Evolutionary conservation across 2,888 invertebrate genomes (phyloP), one percentile per base, ranked within the genome.

Genomic region (Halictus ligatus): DNA sequence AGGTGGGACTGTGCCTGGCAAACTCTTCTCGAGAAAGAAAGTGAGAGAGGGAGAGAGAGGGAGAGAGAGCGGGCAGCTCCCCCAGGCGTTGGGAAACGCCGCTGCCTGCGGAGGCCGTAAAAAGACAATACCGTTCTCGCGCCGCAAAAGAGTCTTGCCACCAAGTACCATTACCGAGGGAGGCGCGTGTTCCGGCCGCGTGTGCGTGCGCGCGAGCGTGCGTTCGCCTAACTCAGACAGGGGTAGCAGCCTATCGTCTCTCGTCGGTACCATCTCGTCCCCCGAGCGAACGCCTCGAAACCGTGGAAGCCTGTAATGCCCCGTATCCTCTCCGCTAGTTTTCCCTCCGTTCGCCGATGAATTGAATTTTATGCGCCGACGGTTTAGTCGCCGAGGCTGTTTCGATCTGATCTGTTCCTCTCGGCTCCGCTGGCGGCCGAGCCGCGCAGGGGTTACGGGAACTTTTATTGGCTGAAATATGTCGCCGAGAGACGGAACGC

Each of bases 51-150:
- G 6, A 18, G 18, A 18, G 43, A 10, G 43, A 43, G 10, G 6
- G 43, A 10, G 43, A 0, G 43, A 1, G 43, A 43, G 43, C 43
- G 1, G 18, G 18, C 18, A 8, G 83, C 80, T 91, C 89, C 90
- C 89, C 82, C 85, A 91, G 91, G 93, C 90, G 88, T 89, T 86
- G 88, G 88, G 90, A 85, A 88, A 90, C 87, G 86, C 82, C 86
- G 91, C 81, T 90, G 92, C 87, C 93, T 94, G 93, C 88, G 92
- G 89, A 92, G 92, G 89, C 92, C 93, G 94, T 94, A 94, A 94
- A 94, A 94, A 94, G 94, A 94, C 94, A 94, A 94, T 94, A 92
- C 92, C 92, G 90, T 92, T 91, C 93, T 91, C 93, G 89, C 91
- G 89, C 91, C 93, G 86, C 91, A 87, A 90, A 91, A 89, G 91